phyloP scores from a whole-genome alignment of 2,797 vertebrate genomes.

The Notoglanidium macrostoma region DNA sequence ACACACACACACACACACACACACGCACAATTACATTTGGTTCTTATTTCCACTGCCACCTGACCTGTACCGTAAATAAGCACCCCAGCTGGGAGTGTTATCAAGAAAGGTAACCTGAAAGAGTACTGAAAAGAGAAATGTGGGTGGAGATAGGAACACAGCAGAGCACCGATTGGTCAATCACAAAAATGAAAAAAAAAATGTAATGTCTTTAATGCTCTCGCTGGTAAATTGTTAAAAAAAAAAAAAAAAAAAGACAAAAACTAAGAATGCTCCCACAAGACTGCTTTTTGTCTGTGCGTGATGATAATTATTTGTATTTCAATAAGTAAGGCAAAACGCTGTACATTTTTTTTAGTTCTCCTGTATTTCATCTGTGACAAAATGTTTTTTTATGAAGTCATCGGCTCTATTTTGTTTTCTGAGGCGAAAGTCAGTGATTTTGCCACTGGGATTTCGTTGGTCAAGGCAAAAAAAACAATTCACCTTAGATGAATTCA shows the following conservation, averaged over 20 bases:
- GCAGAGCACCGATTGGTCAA: not conserved
- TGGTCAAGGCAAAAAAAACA: not conserved
- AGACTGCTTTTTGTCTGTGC: slow-evolving; percentile 7
- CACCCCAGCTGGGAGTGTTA: not conserved
- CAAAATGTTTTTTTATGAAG: not conserved
- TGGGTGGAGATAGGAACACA: not conserved
- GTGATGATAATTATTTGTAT: not conserved
- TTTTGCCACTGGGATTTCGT: slow-evolving; percentile 9
- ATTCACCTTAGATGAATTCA: not conserved
- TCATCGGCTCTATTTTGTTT: not conserved
- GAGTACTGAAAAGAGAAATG: not conserved
- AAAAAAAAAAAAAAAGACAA: not conserved
- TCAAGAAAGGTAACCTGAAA: not conserved
- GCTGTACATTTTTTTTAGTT: not conserved
- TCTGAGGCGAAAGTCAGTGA: slow-evolving; percentile 16
- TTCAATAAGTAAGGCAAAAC: not conserved
- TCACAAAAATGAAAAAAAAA: too few relatives aligned
- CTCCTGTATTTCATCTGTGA: not conserved
- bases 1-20: slow-evolving; percentile 27
- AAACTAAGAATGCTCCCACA: not conserved
- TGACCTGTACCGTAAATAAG: not conserved
- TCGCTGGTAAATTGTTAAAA: not conserved
- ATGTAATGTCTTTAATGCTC: not conserved
- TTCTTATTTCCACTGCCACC: not conserved
- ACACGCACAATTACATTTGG: not conserved